Evolutionary conservation across 2,888 invertebrate species (phyloP).

Genomic region (Mesoligia furuncula): DNA sequence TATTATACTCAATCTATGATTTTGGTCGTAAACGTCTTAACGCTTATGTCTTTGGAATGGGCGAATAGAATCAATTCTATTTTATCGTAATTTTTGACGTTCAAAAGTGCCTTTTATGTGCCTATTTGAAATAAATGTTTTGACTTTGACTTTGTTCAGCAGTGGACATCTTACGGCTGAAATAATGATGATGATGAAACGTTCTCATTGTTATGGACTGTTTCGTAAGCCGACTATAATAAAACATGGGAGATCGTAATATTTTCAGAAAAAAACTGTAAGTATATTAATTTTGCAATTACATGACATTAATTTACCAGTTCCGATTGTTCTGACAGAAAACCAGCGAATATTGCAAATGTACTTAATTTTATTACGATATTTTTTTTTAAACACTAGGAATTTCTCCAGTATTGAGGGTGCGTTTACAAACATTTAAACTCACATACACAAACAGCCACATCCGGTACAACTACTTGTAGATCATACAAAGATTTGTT

Average conservation of each 20-base stretch:
- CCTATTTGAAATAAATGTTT: too few species aligned
- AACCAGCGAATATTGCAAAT: neutral
- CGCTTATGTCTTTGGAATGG: neutral
- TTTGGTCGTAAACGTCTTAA: neutral
- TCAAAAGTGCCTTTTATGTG: too few species aligned
- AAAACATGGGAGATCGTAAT: neutral
- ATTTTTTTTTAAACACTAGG: too few species aligned
- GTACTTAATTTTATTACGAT: neutral
- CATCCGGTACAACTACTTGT: too few species aligned
- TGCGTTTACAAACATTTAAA: too few species aligned
- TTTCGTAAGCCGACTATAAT: neutral
- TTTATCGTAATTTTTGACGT: too few species aligned
- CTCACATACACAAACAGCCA: too few species aligned
- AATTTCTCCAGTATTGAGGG: too few species aligned
- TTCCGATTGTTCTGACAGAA: neutral
- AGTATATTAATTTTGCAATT: neutral
- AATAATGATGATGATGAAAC: neutral
- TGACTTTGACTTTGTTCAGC: too few species aligned
- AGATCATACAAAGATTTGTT: too few species aligned
- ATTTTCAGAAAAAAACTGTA: neutral
- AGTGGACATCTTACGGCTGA: neutral
- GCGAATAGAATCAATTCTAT: too few species aligned
- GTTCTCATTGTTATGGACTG: neutral
- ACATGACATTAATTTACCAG: neutral
- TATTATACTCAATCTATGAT: too few species aligned